Percentiles rank a stretch among this genome's conserved stretches.
phyloP scores from a whole-genome alignment of 37 sponge, comb jelly and placozoan genomes.

The Dysidea cf. avara region DNA sequence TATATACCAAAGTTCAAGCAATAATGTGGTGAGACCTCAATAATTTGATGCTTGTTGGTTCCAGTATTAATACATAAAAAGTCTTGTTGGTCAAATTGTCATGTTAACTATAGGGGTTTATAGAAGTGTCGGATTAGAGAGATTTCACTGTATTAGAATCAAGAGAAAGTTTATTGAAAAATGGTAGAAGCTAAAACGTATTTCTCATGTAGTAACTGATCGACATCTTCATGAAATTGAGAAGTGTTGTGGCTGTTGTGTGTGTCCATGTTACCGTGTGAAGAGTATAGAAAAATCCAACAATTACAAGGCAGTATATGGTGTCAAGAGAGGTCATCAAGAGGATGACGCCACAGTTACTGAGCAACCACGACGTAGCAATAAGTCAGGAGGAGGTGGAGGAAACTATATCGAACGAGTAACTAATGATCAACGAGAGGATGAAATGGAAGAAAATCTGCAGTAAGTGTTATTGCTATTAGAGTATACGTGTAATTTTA shows the following conservation, averaged over 20 bases:
- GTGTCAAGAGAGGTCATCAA: conserved; percentile 46
- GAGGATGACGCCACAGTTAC: conserved; percentile 44
- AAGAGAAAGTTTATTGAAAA: too few species aligned
- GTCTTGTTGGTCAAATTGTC: too few species aligned
- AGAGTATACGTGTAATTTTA: too few species aligned
- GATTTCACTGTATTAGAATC: too few species aligned
- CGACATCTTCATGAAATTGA: conserved; percentile 83
- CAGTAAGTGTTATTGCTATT: conserved; percentile 69
- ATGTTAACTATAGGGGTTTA: too few species aligned
- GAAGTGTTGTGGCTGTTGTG: conserved; percentile 82
- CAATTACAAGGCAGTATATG: conserved; percentile 78
- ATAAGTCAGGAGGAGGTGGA: conserved; percentile 23
- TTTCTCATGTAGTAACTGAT: conserved; percentile 72
- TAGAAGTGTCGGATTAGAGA: too few species aligned
- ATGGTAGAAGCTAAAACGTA: too few species aligned
- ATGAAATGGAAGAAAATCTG: conserved; percentile 96
- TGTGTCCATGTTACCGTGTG: conserved; percentile 52
- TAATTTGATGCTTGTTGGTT: too few species aligned
- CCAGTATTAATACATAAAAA: too few species aligned
- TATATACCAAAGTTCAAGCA: too few species aligned
- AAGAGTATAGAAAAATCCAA: conserved; percentile 46
- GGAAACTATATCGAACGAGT: conserved; percentile 70
- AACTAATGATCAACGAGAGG: conserved; percentile 85
- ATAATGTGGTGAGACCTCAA: too few species aligned
- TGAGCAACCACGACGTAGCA: conserved; percentile 35